Evolutionary conservation across 2,888 invertebrate species (phyloP).

Genomic region (Cyaniris semiargus): DNA sequence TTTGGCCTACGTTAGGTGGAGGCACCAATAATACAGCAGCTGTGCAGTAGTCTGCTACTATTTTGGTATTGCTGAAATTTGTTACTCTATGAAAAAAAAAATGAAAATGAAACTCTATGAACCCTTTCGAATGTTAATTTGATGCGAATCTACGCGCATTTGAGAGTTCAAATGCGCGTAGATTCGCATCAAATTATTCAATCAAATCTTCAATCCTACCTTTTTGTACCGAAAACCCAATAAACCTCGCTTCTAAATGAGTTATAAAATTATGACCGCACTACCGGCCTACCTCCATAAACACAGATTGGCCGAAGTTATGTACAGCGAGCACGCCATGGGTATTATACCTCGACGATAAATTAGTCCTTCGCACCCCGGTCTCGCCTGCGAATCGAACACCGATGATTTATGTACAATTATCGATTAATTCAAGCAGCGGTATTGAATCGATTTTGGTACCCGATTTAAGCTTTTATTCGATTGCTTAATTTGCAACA

Average conservation of each 20-base stretch:
- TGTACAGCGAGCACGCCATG: slow-evolving; percentile 72
- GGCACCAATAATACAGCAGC: too few relatives aligned
- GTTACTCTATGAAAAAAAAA: too few relatives aligned
- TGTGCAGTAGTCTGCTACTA: too few relatives aligned
- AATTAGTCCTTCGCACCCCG: slow-evolving; percentile 78
- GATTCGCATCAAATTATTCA: too few relatives aligned
- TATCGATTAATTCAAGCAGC: slow-evolving; percentile 81
- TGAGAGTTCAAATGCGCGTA: too few relatives aligned
- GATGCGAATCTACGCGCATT: not conserved
- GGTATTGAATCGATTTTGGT: slow-evolving; percentile 63
- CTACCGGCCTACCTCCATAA: slow-evolving; percentile 61
- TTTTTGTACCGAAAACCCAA: not conserved
- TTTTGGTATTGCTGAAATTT: too few relatives aligned
- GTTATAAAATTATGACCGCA: slow-evolving; percentile 62
- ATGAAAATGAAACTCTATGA: too few relatives aligned
- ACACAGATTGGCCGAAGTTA: slow-evolving; percentile 71
- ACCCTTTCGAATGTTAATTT: not conserved
- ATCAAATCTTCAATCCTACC: not conserved
- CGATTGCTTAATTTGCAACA: slow-evolving; percentile 16
- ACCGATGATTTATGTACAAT: slow-evolving; percentile 80
- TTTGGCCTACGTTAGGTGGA: too few relatives aligned
- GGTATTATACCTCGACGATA: slow-evolving; percentile 66
- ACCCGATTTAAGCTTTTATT: slow-evolving; percentile 48
- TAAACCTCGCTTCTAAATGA: slow-evolving; percentile 48
- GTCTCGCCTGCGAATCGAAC: slow-evolving; percentile 76